A percentile compares a stretch with the other conserved stretches of the same genome.
Evolutionary conservation across 2,113 vertebrate species (phyloP).

Genomic region (Martes martes): DNA sequence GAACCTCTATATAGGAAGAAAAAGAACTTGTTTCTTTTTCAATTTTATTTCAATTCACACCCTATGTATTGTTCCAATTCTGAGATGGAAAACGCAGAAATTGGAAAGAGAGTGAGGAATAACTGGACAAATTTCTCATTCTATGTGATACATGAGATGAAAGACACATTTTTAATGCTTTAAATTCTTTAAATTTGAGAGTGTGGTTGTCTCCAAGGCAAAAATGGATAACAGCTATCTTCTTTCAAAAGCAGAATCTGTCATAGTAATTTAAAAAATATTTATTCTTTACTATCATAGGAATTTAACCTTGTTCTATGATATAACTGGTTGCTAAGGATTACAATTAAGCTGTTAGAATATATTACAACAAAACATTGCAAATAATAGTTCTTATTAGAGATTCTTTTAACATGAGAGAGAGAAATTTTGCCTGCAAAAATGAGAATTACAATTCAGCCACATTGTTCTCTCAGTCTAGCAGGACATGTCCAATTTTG

Average conservation of each 20-base stretch:
- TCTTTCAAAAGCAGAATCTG: not conserved
- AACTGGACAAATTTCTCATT: not conserved
- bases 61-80: not conserved
- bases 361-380: not conserved
- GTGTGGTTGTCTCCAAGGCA: not conserved
- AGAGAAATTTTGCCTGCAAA: not conserved
- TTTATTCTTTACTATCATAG: not conserved
- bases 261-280: not conserved
- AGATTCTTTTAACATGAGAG: not conserved
- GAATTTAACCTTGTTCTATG: not conserved
- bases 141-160: not conserved
- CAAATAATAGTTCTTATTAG: not conserved
- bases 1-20: not conserved
- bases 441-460: not conserved
- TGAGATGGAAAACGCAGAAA: conserved; percentile 30
- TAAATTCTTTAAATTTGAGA: not conserved
- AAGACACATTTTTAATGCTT: conserved; percentile 1
- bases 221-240: not conserved
- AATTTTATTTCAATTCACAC: conserved; percentile 51
- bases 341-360: not conserved
- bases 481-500: conserved; percentile 15
- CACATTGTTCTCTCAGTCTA: not conserved
- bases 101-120: not conserved
- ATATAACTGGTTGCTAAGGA: not conserved
- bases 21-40: conserved; percentile 25